A percentile compares a stretch with the other conserved stretches of the same genome.
Evolutionary conservation across 2,113 vertebrate genomes (phyloP).

Genomic region (Phaethon lepturus): DNA sequence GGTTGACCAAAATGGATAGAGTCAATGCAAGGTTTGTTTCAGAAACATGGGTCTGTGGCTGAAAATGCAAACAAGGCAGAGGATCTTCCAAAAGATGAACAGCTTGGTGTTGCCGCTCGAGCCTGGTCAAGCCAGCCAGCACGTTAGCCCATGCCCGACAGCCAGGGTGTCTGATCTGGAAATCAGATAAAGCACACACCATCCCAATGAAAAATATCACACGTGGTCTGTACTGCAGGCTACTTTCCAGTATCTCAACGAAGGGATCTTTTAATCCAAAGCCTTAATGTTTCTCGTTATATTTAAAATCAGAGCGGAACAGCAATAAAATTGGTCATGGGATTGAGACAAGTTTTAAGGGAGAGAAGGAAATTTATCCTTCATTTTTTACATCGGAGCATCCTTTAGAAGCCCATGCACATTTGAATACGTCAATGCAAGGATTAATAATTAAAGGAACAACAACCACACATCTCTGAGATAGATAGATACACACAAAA

Average conservation of each 20-base stretch:
- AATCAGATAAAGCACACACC: not conserved
- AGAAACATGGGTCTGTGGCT: not conserved
- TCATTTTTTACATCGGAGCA: not conserved
- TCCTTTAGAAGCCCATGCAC: not conserved
- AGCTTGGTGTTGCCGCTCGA: not conserved
- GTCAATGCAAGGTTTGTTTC: not conserved
- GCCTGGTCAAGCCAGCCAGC: not conserved
- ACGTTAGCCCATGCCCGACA: not conserved
- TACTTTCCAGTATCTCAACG: slow-evolving; percentile 43
- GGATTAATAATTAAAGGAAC: slow-evolving; percentile 64
- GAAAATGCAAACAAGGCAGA: not conserved
- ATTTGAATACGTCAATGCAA: not conserved
- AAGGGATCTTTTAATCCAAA: slow-evolving; percentile 63
- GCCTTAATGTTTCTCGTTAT: slow-evolving; percentile 42
- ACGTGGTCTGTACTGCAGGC: slow-evolving; percentile 20
- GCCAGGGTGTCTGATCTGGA: not conserved
- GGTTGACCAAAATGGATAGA: not conserved
- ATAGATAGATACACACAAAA: not conserved
- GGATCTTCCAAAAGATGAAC: not conserved
- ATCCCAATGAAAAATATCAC: not conserved
- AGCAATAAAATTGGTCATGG: slow-evolving; percentile 54
- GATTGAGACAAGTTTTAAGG: slow-evolving; percentile 9
- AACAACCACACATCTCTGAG: not conserved
- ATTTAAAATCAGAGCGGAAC: slow-evolving; percentile 61
- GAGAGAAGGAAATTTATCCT: slow-evolving; percentile 22